A percentile compares a stretch with the other conserved stretches of the same genome.
Evolutionary conservation across 2,113 vertebrate genomes (phyloP).

Genomic region (Peromyscus leucopus): DNA sequence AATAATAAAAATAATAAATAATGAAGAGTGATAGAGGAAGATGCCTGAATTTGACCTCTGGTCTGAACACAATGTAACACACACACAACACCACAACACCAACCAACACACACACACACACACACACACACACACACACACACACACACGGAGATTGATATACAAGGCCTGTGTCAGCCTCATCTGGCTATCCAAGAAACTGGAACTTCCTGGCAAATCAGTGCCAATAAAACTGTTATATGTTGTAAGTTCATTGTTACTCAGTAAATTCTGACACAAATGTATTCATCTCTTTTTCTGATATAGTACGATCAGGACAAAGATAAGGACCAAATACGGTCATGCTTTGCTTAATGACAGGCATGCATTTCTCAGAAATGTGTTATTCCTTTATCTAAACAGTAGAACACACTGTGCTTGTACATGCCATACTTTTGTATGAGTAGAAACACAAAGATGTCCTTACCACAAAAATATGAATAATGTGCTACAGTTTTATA

Average conservation of each 20-base stretch:
- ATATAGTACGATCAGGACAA: background rate
- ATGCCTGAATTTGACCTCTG: background rate
- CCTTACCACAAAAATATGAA: background rate
- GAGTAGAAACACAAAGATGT: background rate
- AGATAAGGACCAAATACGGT: background rate
- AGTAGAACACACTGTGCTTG: background rate
- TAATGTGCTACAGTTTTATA: background rate
- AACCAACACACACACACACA: background rate
- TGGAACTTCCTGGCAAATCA: background rate
- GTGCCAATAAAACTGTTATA: background rate
- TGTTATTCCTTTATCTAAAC: background rate
- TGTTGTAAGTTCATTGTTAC: background rate
- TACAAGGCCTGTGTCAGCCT: background rate
- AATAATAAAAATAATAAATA: background rate
- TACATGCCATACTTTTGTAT: background rate
- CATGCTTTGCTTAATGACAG: background rate
- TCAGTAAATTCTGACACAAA: background rate
- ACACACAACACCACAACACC: background rate
- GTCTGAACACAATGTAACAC: background rate
- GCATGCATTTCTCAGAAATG: background rate
- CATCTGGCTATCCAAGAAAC: background rate
- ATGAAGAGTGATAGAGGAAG: background rate
- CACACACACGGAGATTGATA: background rate
- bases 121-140: background rate
- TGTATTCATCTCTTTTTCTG: background rate